These are phyloP conservation scores for Pantherophis vulpinus DNA, from an alignment of 2,797 vertebrate genomes.

Conservation along the genomic window DNA sequence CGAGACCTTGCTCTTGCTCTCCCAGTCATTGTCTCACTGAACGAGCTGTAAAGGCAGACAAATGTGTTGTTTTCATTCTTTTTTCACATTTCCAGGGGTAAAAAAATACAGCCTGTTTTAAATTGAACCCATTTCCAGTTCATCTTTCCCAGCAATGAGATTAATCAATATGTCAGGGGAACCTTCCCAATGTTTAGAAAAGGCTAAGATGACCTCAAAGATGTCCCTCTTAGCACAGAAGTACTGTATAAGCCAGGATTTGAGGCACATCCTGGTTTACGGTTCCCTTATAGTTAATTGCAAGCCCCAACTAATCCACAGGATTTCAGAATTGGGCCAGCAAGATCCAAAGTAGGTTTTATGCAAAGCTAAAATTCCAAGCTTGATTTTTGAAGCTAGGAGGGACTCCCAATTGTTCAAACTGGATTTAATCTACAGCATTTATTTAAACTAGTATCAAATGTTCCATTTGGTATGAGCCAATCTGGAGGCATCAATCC, in stretches of 20 bases:
- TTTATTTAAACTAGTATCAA: neutral
- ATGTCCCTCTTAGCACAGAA: neutral
- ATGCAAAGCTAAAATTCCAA: neutral
- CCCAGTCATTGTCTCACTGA: conserved; percentile 75
- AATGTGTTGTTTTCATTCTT: neutral
- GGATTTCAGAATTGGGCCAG: neutral
- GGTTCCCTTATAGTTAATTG: neutral
- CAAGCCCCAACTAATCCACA: neutral
- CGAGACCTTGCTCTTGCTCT: conserved; percentile 79
- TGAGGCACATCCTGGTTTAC: neutral
- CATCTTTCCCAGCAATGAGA: neutral
- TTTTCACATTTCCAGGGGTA: neutral
- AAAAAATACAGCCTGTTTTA: neutral
- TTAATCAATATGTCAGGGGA: no score
- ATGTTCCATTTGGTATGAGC: neutral
- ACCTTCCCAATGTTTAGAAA: neutral
- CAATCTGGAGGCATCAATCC: neutral
- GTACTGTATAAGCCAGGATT: neutral
- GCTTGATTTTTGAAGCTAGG: neutral
- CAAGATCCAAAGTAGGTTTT: neutral
- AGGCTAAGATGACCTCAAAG: neutral
- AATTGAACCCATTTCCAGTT: no score
- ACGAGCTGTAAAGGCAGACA: neutral
- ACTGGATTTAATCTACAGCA: neutral
- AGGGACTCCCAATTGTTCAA: neutral